These are phyloP conservation scores for Callyntrura guangdongensis DNA, from an alignment of 2,888 invertebrate species.

Conservation along the genomic window DNA sequence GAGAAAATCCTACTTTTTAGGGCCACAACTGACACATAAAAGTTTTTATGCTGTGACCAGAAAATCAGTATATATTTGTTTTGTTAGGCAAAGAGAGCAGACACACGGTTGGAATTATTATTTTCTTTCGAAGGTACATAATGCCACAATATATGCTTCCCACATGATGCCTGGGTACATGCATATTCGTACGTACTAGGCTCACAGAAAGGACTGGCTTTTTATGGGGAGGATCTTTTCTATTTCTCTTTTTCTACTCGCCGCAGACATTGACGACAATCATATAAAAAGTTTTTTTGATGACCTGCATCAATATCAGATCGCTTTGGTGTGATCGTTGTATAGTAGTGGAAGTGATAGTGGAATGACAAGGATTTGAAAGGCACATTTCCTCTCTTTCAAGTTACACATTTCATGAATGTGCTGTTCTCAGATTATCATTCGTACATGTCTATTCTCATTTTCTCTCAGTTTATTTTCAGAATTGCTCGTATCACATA, in stretches of 20 bases:
- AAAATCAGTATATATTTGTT: slow-evolving; percentile 45
- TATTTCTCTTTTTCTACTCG: too few species aligned
- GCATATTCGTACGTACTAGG: slow-evolving; percentile 18
- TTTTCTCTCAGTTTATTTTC: not conserved
- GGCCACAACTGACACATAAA: slow-evolving; percentile 54
- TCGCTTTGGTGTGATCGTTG: slow-evolving; percentile 27
- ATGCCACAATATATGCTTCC: not conserved
- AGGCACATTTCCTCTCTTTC: slow-evolving; percentile 5
- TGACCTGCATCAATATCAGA: slow-evolving; percentile 52
- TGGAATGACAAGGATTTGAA: not conserved
- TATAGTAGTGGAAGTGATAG: too few species aligned
- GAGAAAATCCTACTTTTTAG: slow-evolving; percentile 41
- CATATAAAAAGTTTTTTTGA: slow-evolving; percentile 52
- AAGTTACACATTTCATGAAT: not conserved
- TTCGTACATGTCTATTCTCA: too few species aligned
- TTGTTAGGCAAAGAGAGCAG: not conserved
- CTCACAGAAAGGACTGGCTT: slow-evolving; percentile 18
- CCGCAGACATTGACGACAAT: slow-evolving; percentile 33
- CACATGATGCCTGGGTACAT: not conserved
- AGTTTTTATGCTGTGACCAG: slow-evolving; percentile 15
- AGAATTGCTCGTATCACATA: not conserved
- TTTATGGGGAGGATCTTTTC: not conserved
- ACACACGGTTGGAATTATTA: slow-evolving; percentile 2
- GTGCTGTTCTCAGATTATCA: not conserved
- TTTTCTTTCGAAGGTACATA: not conserved